Evolutionary conservation across 2,113 vertebrate genomes (phyloP).

Genomic region (Cricetomys ansorgei): DNA sequence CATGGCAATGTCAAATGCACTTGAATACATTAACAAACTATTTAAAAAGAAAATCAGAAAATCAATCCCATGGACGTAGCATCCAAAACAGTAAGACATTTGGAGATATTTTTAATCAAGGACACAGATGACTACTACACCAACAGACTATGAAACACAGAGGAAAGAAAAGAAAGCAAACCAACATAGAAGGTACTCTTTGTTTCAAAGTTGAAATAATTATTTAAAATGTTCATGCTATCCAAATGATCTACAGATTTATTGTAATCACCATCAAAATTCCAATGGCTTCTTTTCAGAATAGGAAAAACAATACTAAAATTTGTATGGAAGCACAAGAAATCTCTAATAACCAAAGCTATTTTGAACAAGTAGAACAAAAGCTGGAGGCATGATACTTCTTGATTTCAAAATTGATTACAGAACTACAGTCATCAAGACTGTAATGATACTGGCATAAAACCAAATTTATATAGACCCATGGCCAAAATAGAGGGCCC

Average conservation of each 20-base stretch:
- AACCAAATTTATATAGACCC: not conserved
- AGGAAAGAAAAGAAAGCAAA: not conserved
- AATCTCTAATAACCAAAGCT: conserved; percentile 9
- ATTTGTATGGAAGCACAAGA: not conserved
- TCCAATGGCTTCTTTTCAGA: not conserved
- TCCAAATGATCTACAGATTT: not conserved
- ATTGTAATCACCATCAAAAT: not conserved
- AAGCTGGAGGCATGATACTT: not conserved
- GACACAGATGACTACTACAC: not conserved
- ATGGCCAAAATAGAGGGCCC: not conserved
- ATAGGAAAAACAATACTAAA: not conserved
- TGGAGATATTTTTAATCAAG: not conserved
- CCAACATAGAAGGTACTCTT: not conserved
- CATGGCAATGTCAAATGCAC: not conserved
- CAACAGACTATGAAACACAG: not conserved
- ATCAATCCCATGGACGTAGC: not conserved
- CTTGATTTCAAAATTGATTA: conserved; percentile 42
- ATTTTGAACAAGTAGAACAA: conserved; percentile 31
- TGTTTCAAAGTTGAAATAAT: not conserved
- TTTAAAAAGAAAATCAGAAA: not conserved
- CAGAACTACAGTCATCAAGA: conserved; percentile 27
- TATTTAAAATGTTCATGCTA: not conserved
- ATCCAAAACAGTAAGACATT: conserved; percentile 1
- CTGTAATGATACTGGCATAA: not conserved
- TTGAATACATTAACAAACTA: not conserved